Evolutionary conservation across 1,140 invertebrate species (phyloP).

Genomic region (Musca domestica): DNA sequence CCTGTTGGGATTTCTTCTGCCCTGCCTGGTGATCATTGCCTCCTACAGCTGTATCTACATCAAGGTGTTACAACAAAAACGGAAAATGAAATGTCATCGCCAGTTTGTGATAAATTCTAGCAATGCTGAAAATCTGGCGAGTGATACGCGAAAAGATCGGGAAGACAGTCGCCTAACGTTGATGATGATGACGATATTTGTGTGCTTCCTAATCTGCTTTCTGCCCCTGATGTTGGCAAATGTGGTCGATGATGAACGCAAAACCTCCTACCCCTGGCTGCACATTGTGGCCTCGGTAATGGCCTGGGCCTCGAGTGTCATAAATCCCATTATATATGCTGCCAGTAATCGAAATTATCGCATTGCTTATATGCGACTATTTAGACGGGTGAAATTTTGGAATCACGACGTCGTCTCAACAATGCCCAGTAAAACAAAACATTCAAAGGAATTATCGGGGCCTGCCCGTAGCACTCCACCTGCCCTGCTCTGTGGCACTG

Average conservation of each 20-base stretch:
- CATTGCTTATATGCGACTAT: too few species aligned
- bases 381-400: too few species aligned
- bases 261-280: constrained; percentile 67
- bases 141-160: constrained; percentile 49
- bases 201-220: constrained; percentile 80
- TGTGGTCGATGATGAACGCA: constrained; percentile 69
- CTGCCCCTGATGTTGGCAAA: constrained; percentile 83
- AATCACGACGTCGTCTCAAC: too few species aligned
- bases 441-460: too few species aligned
- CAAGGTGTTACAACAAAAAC: constrained; percentile 69
- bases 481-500: too few species aligned
- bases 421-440: too few species aligned
- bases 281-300: constrained; percentile 79
- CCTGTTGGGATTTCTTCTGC: constrained; percentile 76
- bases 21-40: constrained; percentile 76
- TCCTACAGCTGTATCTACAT: constrained; percentile 85
- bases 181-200: constrained; percentile 82
- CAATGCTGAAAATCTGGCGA: constrained; percentile 32
- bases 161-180: constrained; percentile 78
- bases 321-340: constrained; percentile 86
- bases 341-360: constrained; percentile 77
- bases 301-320: constrained; percentile 81
- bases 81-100: constrained; percentile 59
- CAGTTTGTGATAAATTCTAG: constrained; percentile 40
- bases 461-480: too few species aligned